Conservation (phyloP, 2,113 vertebrate species). For the Microtus richardsoni region DNA sequence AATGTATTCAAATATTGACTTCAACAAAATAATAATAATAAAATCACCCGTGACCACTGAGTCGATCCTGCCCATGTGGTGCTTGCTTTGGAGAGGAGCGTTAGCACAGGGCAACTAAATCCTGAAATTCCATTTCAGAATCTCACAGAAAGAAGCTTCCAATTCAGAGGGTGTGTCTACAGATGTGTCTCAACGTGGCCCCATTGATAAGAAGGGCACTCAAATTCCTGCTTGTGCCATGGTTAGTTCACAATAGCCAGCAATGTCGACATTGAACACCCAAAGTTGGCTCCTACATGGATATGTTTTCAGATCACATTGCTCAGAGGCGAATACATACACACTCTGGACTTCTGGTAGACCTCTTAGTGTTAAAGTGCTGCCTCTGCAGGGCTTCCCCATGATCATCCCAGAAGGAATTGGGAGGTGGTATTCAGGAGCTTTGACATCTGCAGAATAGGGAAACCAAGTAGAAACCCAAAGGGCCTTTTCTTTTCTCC, state of each 20-base stretch:
- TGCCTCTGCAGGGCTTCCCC: background rate
- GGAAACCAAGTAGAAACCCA: constrained; percentile 36
- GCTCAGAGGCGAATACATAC: background rate
- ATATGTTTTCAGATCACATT: background rate
- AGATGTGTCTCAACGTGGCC: constrained; percentile 15
- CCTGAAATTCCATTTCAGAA: constrained; percentile 36
- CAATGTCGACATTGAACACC: background rate
- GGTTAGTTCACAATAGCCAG: background rate
- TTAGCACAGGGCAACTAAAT: constrained; percentile 22
- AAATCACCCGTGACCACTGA: background rate
- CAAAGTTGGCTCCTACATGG: background rate
- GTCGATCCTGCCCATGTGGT: background rate
- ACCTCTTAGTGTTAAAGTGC: constrained; percentile 28
- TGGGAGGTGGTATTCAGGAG: background rate
- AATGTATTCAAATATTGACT: constrained; percentile 33
- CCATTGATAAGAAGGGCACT: background rate
- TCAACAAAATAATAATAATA: constrained; percentile 38
- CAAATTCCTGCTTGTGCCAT: background rate
- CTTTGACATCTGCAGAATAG: background rate
- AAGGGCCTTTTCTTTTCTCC: background rate
- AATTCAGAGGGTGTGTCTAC: background rate
- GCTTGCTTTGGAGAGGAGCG: background rate
- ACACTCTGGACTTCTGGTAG: background rate
- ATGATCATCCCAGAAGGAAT: background rate
- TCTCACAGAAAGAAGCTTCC: background rate